phyloP scores from a whole-genome alignment of 1,140 invertebrate species.

The Scaptomyza pallida region DNA sequence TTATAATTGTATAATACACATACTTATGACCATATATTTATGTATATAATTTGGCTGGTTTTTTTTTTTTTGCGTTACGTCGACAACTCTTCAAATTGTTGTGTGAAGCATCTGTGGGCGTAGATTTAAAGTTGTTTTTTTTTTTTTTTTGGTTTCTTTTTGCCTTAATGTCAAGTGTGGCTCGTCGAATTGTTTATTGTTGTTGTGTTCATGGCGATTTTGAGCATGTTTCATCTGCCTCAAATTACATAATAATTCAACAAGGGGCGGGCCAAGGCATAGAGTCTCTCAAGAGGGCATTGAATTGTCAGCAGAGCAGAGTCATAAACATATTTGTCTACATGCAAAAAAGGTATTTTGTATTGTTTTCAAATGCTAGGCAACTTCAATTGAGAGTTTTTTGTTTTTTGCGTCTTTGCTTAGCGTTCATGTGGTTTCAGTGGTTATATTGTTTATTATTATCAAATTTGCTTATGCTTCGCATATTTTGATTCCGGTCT shows the following conservation, averaged over 20 bases:
- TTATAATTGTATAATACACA: conserved; percentile 51
- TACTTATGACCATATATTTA: neutral
- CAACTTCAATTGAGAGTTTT: neutral
- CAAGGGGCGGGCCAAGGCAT: neutral
- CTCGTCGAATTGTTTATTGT: conserved; percentile 26
- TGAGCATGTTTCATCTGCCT: conserved; percentile 37
- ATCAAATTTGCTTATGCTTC: neutral
- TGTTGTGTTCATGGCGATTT: conserved; percentile 33
- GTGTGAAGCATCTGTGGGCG: conserved; percentile 45
- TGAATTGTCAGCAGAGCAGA: conserved; percentile 1
- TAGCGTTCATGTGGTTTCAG: neutral
- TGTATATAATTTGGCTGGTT: conserved; percentile 51
- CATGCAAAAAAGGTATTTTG: neutral
- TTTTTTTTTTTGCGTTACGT: conserved; percentile 13
- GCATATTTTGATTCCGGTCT: neutral
- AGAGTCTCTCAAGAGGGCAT: conserved; percentile 4
- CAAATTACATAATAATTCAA: conserved; percentile 14
- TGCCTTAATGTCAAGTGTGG: conserved; percentile 68
- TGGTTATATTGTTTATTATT: neutral
- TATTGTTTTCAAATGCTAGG: neutral
- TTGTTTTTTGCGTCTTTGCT: neutral
- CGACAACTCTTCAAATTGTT: conserved; percentile 7
- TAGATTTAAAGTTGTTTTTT: conserved; percentile 23
- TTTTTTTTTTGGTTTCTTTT: no score
- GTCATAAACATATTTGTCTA: neutral